Evolutionary conservation across 2,113 vertebrate genomes (phyloP), one percentile per base, ranked within the genome.

Genomic region (Gyps fulvus): DNA sequence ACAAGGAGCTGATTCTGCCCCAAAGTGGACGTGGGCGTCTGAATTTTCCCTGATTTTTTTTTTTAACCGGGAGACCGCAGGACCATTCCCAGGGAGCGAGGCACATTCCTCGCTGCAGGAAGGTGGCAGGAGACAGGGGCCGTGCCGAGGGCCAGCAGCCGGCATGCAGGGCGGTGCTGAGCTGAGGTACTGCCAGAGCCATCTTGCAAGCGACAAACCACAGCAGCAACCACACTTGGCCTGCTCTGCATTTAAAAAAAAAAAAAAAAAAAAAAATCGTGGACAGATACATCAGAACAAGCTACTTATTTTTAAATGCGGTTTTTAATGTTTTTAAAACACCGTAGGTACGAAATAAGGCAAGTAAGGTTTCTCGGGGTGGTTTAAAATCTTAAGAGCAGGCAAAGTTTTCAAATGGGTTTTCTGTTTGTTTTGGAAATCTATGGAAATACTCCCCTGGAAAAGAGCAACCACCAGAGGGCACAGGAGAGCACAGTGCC

Each of bases 21-120:
- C 38, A 11, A 31, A 71, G 38, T 0, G 3, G 8, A 16, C 0
- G 2, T 1, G 23, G 31, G 16, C 0, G 0, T 4, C 34, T 34
- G 27, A 29, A 32, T 21, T n/a, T 71, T 63, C 80, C 61, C 34
- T 26, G 6, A 2, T 5, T 25, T n/a, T 47, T 21, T 63, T 22
- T 49, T 81, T 86, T 52, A 2, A 40, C 34, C 29, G 6, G 49
- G 59, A 78, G 82, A 70, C 2, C 21, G 1, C 73, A 40, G 65
- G 70, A 17, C 16, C 4, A 16, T 22, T 90, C 54, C 58, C 23
- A 15, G 47, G 47, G 62, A 45, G 11, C 1, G 2, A 62, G 11
- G 49, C 25, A 14, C 6, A 0, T 45, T 74, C 83, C 55, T 71
- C 2, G 1, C 43, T 18, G 69, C 67, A 11, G 66, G 55, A 59